Conservation (phyloP, 2,888 invertebrate genomes). For the Hofmannophila pseudospretella region DNA sequence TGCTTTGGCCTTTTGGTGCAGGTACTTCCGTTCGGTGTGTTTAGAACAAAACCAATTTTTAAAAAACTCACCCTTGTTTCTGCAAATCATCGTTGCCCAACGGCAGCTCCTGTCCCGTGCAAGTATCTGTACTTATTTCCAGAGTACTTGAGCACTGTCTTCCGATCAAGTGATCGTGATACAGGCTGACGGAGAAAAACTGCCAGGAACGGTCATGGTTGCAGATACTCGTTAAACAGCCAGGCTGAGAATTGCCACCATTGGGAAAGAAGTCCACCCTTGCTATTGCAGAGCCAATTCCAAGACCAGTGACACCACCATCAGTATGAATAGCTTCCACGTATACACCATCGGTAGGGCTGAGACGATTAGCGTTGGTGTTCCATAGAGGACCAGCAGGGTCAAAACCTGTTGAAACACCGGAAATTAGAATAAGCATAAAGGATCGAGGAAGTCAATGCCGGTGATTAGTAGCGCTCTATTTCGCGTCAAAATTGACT, state of each 20-base stretch:
- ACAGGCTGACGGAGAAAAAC: constrained; percentile 45
- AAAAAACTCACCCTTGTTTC: constrained; percentile 42
- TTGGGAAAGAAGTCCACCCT: constrained; percentile 80
- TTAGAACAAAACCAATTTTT: no score
- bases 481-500: no score
- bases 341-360: constrained; percentile 46
- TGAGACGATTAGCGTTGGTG: constrained; percentile 31
- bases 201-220: constrained; percentile 55
- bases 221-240: constrained; percentile 43
- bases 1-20: no score
- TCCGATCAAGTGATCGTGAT: constrained; percentile 44
- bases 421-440: no score
- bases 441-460: no score
- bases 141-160: constrained; percentile 29
- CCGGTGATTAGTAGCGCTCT: no score
- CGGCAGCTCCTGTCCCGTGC: constrained; percentile 31
- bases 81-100: constrained; percentile 47
- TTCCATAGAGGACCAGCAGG: constrained; percentile 56
- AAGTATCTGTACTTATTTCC: constrained; percentile 40
- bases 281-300: constrained; percentile 64
- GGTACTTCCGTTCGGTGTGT: no score
- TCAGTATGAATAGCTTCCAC: constrained; percentile 66
- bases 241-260: constrained; percentile 63
- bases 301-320: constrained; percentile 58
- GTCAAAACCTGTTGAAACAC: constrained; percentile 38